Evolutionary conservation across 1,140 invertebrate species (phyloP), one percentile per base, ranked within the genome.

Genomic region (Carposina sasakii): DNA sequence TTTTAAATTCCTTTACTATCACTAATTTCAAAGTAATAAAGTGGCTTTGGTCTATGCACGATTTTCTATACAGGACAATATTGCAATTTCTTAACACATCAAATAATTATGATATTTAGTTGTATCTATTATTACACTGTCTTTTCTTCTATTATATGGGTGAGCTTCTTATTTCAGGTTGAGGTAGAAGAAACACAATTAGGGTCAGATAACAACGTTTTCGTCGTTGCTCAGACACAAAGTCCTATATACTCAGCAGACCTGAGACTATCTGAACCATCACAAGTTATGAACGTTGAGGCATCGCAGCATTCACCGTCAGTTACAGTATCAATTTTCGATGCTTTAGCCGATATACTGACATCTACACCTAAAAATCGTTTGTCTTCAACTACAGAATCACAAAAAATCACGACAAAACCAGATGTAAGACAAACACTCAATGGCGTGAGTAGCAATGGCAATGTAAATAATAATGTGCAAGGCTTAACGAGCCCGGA

Each of bases 271-370:
- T 83, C 85, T 45, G 85, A 85, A 67, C 63, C 73, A 41, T 82
- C 75, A 68, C 81, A 78, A 57, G 62, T 85, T 42, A 81, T 86
- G 68, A 85, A 81, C 58, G 83, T 87, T 66, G 85, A 87, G 66
- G 81, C 84, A 40, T 85, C 81, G 55, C 71, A 86, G 56, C 82
- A 87, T 55, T 85, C 85, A 54, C 84, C 81, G 41, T 86, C 85
- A 61, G 85, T 86, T 63, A 87, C 86, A 49, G 82, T 87, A 56
- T 87, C 86, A 49, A 87, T 87, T 61, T 87, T 86, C 68, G 86
- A 86, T 72, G 86, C 85, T 67, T 66, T 87, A 71, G 85, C 86
- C 70, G 85, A 87, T 57, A 86, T 87, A 62, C 79, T 87, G 54
- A 85, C 81, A 37, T 77, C 72, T 46, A 81, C 85, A 69, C 77